Base-by-base conservation (phyloP, 2,797 vertebrate genomes). In the Leuciscus waleckii region DNA sequence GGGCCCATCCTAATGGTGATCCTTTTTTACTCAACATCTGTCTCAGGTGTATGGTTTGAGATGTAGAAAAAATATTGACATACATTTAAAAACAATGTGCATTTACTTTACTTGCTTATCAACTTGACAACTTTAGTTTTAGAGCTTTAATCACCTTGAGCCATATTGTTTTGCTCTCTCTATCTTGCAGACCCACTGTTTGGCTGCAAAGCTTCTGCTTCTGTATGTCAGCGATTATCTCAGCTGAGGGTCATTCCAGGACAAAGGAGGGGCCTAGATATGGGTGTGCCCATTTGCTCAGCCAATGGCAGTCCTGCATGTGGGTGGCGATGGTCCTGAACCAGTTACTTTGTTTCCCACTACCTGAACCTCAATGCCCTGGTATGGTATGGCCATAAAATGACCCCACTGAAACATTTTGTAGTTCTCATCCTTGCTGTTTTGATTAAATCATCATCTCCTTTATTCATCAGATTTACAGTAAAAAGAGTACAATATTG, bases 231-330 rank as follows among this genome's bases (percentile, higher is more conserved):
- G 5, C 87, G 41, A 41, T 87, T 96, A 35, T 87, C 92, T 74
- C 87, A 79, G 13, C 90, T 92, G 2, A 93, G 95, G 7, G 76
- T 90, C 46, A 93, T 86, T 86, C 79, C 90, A 0, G 84, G 88
- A 32, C 90, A 94, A 29, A 92, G 93, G 82, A 88, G 88, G 1
- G 91, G 90, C 14, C 79, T 97, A 43, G 95, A 98, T 69, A 35
- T 97, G 54, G 95, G 94, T 46, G 93, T 91, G 94, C 96, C 79
- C 98, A 99, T 86, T 58, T 92, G 89, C 95, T 97, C 88, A 97
- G 97, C 93, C 98, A 99, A 87, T 99, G 98, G 98, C 97, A 99
- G 90, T 95, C 97, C 90, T 99, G 97, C 88, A 92, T 99, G 87
- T 97, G 96, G 95, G 96, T 95, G 85, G 94, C 93, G n/a, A 61